Percentiles rank a stretch among this genome's conserved stretches.
Evolutionary conservation across 2,888 invertebrate genomes (phyloP).

Genomic region (Apodemia hepburni): DNA sequence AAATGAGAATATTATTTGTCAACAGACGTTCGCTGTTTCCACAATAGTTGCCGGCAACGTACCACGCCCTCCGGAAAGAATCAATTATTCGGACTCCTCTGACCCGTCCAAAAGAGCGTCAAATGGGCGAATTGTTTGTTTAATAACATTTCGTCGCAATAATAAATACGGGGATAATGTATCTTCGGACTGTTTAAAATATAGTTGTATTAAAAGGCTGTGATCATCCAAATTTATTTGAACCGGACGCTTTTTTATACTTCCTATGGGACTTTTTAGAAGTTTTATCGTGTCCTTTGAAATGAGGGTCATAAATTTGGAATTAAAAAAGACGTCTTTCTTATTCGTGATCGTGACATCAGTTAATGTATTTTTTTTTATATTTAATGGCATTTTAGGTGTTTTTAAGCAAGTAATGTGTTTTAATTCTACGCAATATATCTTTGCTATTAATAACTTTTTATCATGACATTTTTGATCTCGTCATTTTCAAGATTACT

Average conservation of each 20-base stretch:
- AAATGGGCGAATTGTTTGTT: slow-evolving; percentile 79
- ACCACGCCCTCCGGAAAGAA: slow-evolving; percentile 75
- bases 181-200: slow-evolving; percentile 38
- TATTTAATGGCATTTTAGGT: slow-evolving; percentile 11
- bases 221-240: slow-evolving; percentile 27
- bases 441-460: too few relatives aligned
- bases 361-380: slow-evolving; percentile 11
- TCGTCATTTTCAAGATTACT: too few relatives aligned
- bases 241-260: slow-evolving; percentile 66
- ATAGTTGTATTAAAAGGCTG: slow-evolving; percentile 19
- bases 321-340: slow-evolving; percentile 44
- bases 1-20: slow-evolving; percentile 68
- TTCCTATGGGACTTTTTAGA: slow-evolving; percentile 58
- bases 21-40: slow-evolving; percentile 44
- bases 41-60: slow-evolving; percentile 52
- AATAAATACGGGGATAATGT: slow-evolving; percentile 69
- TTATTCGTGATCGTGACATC: slow-evolving; percentile 20
- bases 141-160: slow-evolving; percentile 72
- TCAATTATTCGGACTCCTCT: slow-evolving; percentile 69
- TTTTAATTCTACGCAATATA: background rate
- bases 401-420: background rate
- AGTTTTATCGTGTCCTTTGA: slow-evolving; percentile 53
- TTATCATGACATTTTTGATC: too few relatives aligned
- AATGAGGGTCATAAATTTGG: slow-evolving; percentile 44
- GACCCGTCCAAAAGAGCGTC: slow-evolving; percentile 56